Conservation (phyloP, 37 sponge, comb jelly and placozoan species). For the Cliona cf. orientalis region DNA sequence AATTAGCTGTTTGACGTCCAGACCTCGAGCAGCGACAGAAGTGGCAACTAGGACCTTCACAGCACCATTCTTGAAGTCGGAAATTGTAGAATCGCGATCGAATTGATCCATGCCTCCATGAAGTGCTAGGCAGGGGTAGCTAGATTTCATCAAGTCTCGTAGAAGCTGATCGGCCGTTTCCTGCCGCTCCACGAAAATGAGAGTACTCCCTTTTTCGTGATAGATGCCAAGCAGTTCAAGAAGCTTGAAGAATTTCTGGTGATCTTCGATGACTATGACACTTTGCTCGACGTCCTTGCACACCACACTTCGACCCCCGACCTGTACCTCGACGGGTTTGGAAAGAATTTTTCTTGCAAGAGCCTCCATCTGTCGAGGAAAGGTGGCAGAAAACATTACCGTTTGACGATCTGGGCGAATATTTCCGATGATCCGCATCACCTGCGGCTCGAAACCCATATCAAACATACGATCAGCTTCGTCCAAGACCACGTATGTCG, state of each 20-base stretch:
- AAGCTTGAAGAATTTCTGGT: slow-evolving; percentile 93
- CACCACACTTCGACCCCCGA: slow-evolving; percentile 97
- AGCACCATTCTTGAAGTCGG: slow-evolving; percentile 94
- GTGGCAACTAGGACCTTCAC: slow-evolving; percentile 93
- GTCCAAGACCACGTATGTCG: slow-evolving; percentile 96
- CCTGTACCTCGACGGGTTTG: slow-evolving; percentile 94
- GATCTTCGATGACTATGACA: slow-evolving; percentile 87
- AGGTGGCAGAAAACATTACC: slow-evolving; percentile 99
- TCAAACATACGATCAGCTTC: slow-evolving; percentile 99
- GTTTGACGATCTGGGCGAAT: slow-evolving; percentile 95
- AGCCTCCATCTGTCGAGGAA: slow-evolving; percentile 98
- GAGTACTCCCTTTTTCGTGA: slow-evolving; percentile 83
- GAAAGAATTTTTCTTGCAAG: slow-evolving; percentile 94
- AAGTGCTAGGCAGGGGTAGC: slow-evolving; percentile 94
- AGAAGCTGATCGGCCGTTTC: slow-evolving; percentile 87
- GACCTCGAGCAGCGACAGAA: slow-evolving; percentile 97
- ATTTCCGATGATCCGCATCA: slow-evolving; percentile 84
- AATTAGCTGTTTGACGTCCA: slow-evolving; percentile 93
- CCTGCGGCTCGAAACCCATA: slow-evolving; percentile 99
- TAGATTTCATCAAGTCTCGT: slow-evolving; percentile 89
- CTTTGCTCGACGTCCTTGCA: slow-evolving; percentile 95
- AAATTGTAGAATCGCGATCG: slow-evolving; percentile 91
- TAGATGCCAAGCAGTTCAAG: slow-evolving; percentile 93
- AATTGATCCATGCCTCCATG: slow-evolving; percentile 99
- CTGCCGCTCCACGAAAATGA: slow-evolving; percentile 97